These are phyloP conservation scores for Thalassophryne amazonica DNA, from an alignment of 2,797 vertebrate species.

Conservation along the genomic window DNA sequence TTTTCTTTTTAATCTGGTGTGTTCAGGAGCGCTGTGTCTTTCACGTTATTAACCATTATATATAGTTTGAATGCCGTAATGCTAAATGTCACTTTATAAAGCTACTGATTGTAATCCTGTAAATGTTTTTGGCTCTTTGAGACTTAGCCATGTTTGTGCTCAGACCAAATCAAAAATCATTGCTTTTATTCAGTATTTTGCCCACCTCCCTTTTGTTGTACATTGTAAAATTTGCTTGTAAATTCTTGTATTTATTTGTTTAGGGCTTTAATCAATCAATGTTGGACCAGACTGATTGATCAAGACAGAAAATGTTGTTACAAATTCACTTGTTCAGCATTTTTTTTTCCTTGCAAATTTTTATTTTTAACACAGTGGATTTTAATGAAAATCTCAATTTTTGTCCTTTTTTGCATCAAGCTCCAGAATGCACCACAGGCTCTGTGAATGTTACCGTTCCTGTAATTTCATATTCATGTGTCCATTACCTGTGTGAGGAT, in stretches of 20 bases:
- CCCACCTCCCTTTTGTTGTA: conserved; percentile 9
- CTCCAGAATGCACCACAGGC: conserved; percentile 15
- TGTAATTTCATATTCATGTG: conserved; percentile 67
- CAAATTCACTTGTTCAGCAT: no score
- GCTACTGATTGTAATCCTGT: conserved; percentile 75
- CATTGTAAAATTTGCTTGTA: conserved; percentile 12
- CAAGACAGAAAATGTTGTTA: neutral
- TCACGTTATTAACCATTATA: conserved; percentile 37
- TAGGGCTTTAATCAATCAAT: neutral
- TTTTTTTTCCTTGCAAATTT: no score
- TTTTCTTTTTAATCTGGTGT: conserved; percentile 32
- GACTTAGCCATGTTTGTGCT: conserved; percentile 38
- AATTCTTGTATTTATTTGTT: conserved; percentile 13
- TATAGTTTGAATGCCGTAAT: conserved; percentile 43
- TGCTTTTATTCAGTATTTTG: conserved; percentile 12
- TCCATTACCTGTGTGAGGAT: conserved; percentile 48
- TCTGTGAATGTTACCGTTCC: conserved; percentile 67
- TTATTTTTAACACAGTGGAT: no score
- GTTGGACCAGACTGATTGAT: conserved; percentile 1
- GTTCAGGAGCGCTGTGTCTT: conserved; percentile 39
- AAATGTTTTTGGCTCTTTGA: conserved; percentile 43
- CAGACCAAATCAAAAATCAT: conserved; percentile 58
- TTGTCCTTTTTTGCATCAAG: conserved; percentile 1
- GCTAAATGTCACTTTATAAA: conserved; percentile 75
- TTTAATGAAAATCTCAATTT: conserved; percentile 8